phyloP scores from a whole-genome alignment of 1,140 invertebrate species.

The Gryon sp. region DNA sequence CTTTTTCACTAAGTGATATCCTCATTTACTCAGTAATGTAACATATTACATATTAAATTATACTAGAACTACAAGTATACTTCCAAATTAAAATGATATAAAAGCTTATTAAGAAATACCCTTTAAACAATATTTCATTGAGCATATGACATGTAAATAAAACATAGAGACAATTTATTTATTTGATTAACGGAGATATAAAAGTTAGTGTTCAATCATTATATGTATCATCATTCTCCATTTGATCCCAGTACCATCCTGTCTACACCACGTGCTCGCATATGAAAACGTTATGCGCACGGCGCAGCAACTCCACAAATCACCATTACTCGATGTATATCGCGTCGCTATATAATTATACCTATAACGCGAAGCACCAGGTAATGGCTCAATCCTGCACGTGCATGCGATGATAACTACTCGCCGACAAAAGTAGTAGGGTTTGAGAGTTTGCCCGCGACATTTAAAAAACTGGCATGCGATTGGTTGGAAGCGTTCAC shows the following conservation, averaged over 20 bases:
- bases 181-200: too few relatives aligned
- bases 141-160: too few relatives aligned
- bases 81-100: too few relatives aligned
- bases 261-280: constrained; percentile 59
- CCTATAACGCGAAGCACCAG: constrained; percentile 77
- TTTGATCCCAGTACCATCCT: constrained; percentile 42
- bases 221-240: constrained; percentile 55
- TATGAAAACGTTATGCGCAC: constrained; percentile 53
- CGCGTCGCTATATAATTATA: constrained; percentile 79
- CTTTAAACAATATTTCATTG: too few relatives aligned
- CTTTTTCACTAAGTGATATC: too few relatives aligned
- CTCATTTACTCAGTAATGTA: too few relatives aligned
- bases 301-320: constrained; percentile 74
- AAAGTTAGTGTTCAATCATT: constrained; percentile 33
- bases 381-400: constrained; percentile 79
- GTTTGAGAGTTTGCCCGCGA: constrained; percentile 56
- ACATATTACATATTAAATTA: too few relatives aligned
- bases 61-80: too few relatives aligned
- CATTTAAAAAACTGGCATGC: constrained; percentile 63
- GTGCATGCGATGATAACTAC: constrained; percentile 76
- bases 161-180: too few relatives aligned
- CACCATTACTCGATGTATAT: constrained; percentile 80
- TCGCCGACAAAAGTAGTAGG: constrained; percentile 37
- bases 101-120: too few relatives aligned
- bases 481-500: constrained; percentile 63